A percentile compares a stretch with the other conserved stretches of the same genome.
Conservation (phyloP, 2,113 vertebrate genomes). For the Pteronura brasiliensis region DNA sequence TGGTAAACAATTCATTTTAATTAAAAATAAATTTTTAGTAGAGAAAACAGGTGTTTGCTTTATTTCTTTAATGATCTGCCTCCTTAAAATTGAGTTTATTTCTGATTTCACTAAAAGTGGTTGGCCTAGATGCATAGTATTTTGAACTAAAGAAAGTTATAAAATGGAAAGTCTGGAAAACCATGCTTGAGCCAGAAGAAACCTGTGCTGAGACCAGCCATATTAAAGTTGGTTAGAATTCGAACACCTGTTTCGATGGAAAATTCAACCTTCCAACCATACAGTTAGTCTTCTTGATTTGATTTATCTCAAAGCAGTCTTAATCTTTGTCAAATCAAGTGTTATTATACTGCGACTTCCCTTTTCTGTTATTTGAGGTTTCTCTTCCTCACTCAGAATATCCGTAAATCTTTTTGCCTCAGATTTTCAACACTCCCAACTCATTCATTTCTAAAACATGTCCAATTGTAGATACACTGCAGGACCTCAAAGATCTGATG, state of each 20-base stretch:
- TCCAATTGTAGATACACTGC: neutral
- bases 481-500: neutral
- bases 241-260: neutral
- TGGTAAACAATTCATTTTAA: neutral
- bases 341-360: neutral
- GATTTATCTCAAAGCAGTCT: neutral
- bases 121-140: neutral
- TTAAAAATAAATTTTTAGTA: neutral
- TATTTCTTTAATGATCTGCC: neutral
- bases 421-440: neutral
- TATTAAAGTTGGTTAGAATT: neutral
- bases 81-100: slow-evolving; percentile 7
- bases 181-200: neutral
- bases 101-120: neutral
- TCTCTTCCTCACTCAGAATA: neutral
- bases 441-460: neutral
- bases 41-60: neutral
- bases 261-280: neutral
- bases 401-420: neutral
- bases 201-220: neutral
- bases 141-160: neutral
- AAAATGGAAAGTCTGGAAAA: neutral
- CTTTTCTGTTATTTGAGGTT: neutral
- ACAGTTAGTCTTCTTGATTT: neutral
- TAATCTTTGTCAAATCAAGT: neutral